Percentiles rank a stretch among this genome's conserved stretches.
Evolutionary conservation across 2,113 vertebrate genomes (phyloP).

Genomic region (Channa maculata): DNA sequence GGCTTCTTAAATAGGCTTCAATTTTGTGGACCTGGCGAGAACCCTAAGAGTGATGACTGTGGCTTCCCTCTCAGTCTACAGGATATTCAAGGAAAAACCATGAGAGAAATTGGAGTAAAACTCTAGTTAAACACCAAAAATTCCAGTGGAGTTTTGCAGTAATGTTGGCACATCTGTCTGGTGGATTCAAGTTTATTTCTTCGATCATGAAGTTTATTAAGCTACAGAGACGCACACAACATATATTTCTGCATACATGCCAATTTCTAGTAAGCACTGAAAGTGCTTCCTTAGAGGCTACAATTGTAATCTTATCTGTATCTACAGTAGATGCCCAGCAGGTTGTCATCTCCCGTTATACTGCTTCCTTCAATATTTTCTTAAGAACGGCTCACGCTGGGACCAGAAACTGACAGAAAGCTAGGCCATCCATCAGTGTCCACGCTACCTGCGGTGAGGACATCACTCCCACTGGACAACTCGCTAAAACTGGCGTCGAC

Average conservation of each 20-base stretch:
- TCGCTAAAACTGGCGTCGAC: slow-evolving; percentile 65
- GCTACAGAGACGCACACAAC: slow-evolving; percentile 22
- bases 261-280: slow-evolving; percentile 19
- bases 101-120: slow-evolving; percentile 18
- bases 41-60: slow-evolving; percentile 10
- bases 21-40: neutral
- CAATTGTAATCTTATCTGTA: slow-evolving; percentile 19
- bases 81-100: slow-evolving; percentile 8
- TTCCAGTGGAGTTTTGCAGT: slow-evolving; percentile 22
- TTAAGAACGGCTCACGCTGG: slow-evolving; percentile 62
- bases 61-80: slow-evolving; percentile 27
- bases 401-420: slow-evolving; percentile 65
- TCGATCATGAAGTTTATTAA: slow-evolving; percentile 12
- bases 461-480: slow-evolving; percentile 63
- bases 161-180: slow-evolving; percentile 16
- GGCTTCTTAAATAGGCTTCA: neutral
- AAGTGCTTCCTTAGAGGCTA: slow-evolving; percentile 10
- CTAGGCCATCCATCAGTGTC: slow-evolving; percentile 74
- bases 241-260: neutral
- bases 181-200: slow-evolving; percentile 49
- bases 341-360: slow-evolving; percentile 47
- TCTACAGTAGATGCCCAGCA: slow-evolving; percentile 14
- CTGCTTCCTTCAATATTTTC: slow-evolving; percentile 59
- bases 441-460: slow-evolving; percentile 50
- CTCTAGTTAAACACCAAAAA: slow-evolving; percentile 28